phyloP scores from a whole-genome alignment of 2,113 vertebrate genomes.

The Eurypyga helias region DNA sequence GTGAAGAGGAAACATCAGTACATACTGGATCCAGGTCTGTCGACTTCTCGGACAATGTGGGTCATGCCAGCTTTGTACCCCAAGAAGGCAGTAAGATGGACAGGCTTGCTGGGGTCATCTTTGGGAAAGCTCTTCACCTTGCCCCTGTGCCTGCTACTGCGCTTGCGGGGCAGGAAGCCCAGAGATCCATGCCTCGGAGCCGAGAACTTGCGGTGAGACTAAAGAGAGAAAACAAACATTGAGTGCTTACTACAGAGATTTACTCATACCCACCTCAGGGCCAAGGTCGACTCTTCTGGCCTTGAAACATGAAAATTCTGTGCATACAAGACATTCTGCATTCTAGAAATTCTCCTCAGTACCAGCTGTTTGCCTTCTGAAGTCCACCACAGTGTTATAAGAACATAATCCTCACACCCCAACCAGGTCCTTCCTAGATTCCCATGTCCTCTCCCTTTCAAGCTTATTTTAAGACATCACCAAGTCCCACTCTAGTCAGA shows the following conservation, averaged over 20 bases:
- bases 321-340: accelerated
- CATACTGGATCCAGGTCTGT: constrained; percentile 95
- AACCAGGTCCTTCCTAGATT: accelerated
- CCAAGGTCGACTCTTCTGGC: background rate
- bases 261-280: too few relatives aligned
- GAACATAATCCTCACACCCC: accelerated
- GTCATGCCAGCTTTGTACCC: constrained; percentile 99
- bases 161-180: constrained; percentile 96
- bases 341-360: background rate
- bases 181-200: constrained; percentile 95
- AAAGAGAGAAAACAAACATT: background rate
- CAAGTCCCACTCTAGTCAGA: background rate
- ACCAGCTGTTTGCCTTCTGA: background rate
- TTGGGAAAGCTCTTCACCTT: constrained; percentile 99
- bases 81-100: constrained; percentile 94
- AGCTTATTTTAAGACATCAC: background rate
- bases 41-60: constrained; percentile 96
- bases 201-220: constrained; percentile 99
- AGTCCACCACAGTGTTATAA: accelerated
- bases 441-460: accelerated
- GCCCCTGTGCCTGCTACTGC: constrained; percentile 90
- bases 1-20: background rate
- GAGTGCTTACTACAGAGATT: background rate
- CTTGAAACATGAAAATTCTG: accelerated
- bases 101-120: constrained; percentile 92